Base-by-base conservation (phyloP, 2,113 vertebrate species). In the Silurus asotus region DNA sequence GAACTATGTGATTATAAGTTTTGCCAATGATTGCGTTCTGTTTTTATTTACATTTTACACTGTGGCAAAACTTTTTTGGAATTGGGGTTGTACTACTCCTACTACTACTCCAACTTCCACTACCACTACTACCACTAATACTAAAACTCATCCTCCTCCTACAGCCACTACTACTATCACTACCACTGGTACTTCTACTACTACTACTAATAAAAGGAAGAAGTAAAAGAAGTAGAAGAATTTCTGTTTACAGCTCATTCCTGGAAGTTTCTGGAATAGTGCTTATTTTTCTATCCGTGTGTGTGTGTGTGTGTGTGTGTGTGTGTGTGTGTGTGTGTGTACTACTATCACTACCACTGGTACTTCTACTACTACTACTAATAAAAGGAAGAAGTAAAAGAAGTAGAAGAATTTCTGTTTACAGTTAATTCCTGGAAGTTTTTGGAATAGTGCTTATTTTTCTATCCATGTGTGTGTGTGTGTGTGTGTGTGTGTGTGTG, bases 361-460 rank as follows among this genome's bases (percentile, higher is more conserved):
- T 1, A 56, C 55, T 56, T 8, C 8, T 49, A 49, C 37, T 49
- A 11, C 2, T 48, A 48, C 7, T 48, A 23, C 2, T 49, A 23
- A 23, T 19, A 72, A 19, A 28, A 19, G 5, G 5, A 7, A 61
- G 1, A 25, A 25, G 1, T 28, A 72, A 8, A 72, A 48, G 4
- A 72, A 48, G 45, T 48, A 72, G 8, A 49, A 48, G 0, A 72
- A 48, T 9, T 45, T 48, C 8, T 72, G 69, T 70, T 72, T 20
- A 10, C 17, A 9, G 37, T 48, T 75, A 5, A 13, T 25, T 76
- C 49, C 49, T 59, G 25, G 55, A 59, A 45, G 25, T 59, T 37
- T 79, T 25, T 79, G 55, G 53, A 58, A 78, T 59, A 79, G 77
- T 79, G 77, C 55, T 79, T 59, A 79, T 59, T n/a, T 48, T n/a